Percentiles rank a stretch among this genome's conserved stretches.
Conservation (phyloP, 2,113 vertebrate genomes). For the Petaurus breviceps region DNA sequence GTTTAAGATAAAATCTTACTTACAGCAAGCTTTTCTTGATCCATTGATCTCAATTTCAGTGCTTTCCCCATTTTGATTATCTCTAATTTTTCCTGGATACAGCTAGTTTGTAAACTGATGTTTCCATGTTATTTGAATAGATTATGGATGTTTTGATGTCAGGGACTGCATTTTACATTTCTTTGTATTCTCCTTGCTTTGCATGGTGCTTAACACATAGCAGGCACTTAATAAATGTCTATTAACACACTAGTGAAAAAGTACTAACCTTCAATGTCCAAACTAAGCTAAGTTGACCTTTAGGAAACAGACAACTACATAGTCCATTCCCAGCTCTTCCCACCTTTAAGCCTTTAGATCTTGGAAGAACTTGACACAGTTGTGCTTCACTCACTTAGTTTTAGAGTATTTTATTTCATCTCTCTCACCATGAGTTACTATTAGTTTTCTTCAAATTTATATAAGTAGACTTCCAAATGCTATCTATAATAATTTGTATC, state of each 20-base stretch:
- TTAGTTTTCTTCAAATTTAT: not conserved
- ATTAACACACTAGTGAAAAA: not conserved
- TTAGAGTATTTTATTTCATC: not conserved
- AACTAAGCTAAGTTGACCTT: too few species aligned
- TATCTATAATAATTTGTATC: not conserved
- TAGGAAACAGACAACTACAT: not conserved
- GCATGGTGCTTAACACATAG: not conserved
- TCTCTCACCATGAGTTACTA: not conserved
- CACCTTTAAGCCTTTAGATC: not conserved
- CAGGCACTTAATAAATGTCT: not conserved
- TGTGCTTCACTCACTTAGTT: not conserved
- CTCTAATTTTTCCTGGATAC: not conserved
- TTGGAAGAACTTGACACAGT: not conserved
- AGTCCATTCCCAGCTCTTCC: not conserved
- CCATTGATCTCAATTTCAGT: not conserved
- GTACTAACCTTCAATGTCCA: not conserved
- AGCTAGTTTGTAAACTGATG: not conserved
- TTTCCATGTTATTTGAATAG: too few species aligned
- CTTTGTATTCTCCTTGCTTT: not conserved
- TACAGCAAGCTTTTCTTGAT: not conserved
- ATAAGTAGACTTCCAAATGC: not conserved
- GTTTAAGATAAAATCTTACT: not conserved
- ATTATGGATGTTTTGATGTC: too few species aligned
- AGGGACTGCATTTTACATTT: not conserved
- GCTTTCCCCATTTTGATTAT: not conserved